Evolutionary conservation across 2,888 invertebrate genomes (phyloP), one percentile per base, ranked within the genome.

Genomic region (Apotomis betuletana): DNA sequence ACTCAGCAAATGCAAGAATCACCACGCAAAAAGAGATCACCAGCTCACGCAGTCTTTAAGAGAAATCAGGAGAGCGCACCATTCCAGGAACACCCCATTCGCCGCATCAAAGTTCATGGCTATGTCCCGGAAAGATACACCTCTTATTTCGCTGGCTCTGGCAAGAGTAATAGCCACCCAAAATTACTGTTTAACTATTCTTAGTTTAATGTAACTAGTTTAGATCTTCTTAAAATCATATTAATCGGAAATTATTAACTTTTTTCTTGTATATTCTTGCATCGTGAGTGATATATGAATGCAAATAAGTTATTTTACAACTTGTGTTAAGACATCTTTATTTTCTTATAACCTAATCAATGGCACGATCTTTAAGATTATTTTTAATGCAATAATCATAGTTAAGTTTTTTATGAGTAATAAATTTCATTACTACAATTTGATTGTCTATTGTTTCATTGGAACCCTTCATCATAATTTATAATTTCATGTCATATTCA

Each of bases 1-100:
- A 87, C 82, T 58, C 90, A 90, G 76, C 91, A 90, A 77, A 86
- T 92, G 85, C 92, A 92, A 78, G 92, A 92, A 36, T 87, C 90
- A 6, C 92, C 91, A 5, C 85, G 92, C 63, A 91, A 86, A 84
- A 93, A 92, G 80, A 82, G 92, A 64, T 91, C 92, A 0, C 86
- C 91, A 0, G 78, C 84, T 52, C 87, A 86, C 71, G 87, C 89
- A 12, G 76, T 87, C 12, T 87, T 87, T 69, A 87, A 89, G 68
- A 87, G 82, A 76, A 81, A 82, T 13, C 83, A 82, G 8, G 87
- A 87, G 57, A 69, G 76, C 4, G 81, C 81, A 10, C 75, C 80
- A 2, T 83, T 85, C 68, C 81, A 44, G 4, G 55, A 85, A 61
- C 78, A 65, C 27, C 46, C 27, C 8, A 27, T 85, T 5, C 85